Evolutionary conservation across 2,113 vertebrate genomes (phyloP).

Genomic region (Phaethon lepturus): DNA sequence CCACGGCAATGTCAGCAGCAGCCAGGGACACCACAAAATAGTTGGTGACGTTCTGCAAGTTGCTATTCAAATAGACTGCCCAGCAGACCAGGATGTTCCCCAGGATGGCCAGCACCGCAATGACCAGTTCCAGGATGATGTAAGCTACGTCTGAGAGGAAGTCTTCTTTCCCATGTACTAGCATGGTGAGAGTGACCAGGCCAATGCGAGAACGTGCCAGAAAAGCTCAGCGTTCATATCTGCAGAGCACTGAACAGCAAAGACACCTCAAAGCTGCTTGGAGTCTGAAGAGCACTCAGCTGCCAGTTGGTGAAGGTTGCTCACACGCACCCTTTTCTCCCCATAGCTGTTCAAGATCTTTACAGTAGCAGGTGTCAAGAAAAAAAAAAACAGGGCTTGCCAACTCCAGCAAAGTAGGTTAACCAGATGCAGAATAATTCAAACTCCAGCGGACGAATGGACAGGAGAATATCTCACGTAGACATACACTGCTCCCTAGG

Average conservation of each 20-base stretch:
- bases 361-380: background rate
- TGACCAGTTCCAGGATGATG: conserved; percentile 90
- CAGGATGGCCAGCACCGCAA: conserved; percentile 89
- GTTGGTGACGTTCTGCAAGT: conserved; percentile 96
- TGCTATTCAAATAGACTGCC: conserved; percentile 93
- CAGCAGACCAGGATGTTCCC: conserved; percentile 97
- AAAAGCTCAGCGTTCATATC: conserved; percentile 88
- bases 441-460: background rate
- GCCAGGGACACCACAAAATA: conserved; percentile 96
- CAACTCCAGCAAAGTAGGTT: background rate
- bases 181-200: conserved; percentile 80
- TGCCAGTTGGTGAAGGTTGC: background rate
- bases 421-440: background rate
- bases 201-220: conserved; percentile 67
- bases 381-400: background rate
- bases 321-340: background rate
- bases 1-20: conserved; percentile 93
- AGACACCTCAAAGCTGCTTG: background rate
- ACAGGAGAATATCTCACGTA: background rate
- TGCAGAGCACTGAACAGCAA: conserved; percentile 72
- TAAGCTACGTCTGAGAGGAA: conserved; percentile 74
- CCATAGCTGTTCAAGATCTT: background rate
- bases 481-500: background rate
- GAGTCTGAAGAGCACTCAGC: background rate
- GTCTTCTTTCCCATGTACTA: conserved; percentile 53